Base-by-base conservation (phyloP, 2,113 vertebrate species). In the Zosterops borbonicus region DNA sequence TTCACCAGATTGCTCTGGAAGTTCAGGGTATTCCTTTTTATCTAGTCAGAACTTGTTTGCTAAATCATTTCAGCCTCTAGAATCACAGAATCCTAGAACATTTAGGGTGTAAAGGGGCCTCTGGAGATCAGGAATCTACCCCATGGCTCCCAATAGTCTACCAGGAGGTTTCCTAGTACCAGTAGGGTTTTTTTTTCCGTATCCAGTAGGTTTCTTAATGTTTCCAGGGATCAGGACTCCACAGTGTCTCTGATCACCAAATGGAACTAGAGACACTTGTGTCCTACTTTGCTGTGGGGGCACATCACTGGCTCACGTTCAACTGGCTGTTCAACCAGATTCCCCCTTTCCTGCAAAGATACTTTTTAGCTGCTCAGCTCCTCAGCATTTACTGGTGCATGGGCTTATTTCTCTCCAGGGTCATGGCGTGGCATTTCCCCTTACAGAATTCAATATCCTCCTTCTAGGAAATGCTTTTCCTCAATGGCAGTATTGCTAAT, bases 211-310 rank as follows among this genome's bases (percentile, higher is more conserved):
- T 31, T 64, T 68, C 89, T 68, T 53, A 53, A 15, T 47, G 41
- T 31, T 44, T 46, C 24, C 6, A 31, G 31, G 46, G 22, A 63
- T 5, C 0, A 2, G 41, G 19, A 62, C 10, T 41, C 19, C 7
- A 75, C 9, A 47, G 5, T 12, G 5, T 35, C 46, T 81, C 18
- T 29, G 27, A 39, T 31, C 20, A 28, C 4, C n/a, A 46, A 22
- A 41, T 7, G 9, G 42, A 84, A 10, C 25, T 44, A 20, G 20
- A 87, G 14, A 21, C 42, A 27, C 1, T 63, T 73, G 39, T 41
- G 31, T 53, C 46, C 15, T n/a, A 1, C 10, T 59, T 64, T 88
- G 12, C 19, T 68, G 14, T 2, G 2, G 4, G 12, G n/a, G 1
- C 24, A 52, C 6, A 17, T 59, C 14, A 7, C 13, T 47, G 56